A percentile compares a stretch with the other conserved stretches of the same genome.
Conservation (phyloP, 2,113 vertebrate species). For the Platysternon megacephalum region DNA sequence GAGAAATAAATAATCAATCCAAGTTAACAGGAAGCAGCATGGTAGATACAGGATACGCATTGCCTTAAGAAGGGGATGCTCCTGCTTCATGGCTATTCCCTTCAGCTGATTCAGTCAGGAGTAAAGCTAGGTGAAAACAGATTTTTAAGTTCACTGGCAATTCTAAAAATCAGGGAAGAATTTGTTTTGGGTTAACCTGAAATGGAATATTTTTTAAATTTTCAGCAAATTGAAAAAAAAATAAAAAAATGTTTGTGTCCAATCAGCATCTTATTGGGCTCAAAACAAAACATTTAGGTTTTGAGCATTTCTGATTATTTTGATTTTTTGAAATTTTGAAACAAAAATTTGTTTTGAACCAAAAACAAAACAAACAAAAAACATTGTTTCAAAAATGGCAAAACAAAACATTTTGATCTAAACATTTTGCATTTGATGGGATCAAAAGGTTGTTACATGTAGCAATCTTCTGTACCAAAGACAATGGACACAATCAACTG, state of each 20-base stretch:
- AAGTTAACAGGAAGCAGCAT: not conserved
- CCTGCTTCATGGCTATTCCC: not conserved
- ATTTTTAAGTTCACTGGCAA: not conserved
- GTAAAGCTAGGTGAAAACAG: not conserved
- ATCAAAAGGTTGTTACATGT: not conserved
- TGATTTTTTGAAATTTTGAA: not conserved
- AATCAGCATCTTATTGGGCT: not conserved
- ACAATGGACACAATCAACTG: not conserved
- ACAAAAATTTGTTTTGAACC: not conserved
- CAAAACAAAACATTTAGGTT: not conserved
- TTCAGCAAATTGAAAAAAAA: not conserved
- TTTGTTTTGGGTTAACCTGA: not conserved
- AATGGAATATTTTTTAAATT: not conserved
- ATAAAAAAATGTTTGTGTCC: not conserved
- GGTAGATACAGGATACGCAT: accelerated
- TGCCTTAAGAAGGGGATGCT: not conserved
- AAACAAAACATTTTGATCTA: not conserved
- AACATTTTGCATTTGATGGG: not conserved
- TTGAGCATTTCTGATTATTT: not conserved
- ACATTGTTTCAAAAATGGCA: not conserved
- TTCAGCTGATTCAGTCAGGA: not conserved
- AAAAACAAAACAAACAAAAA: not conserved
- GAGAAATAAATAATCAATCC: not conserved
- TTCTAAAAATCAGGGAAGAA: not conserved
- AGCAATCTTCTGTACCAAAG: not conserved